These are phyloP conservation scores for Paracentrotus lividus DNA, from an alignment of 53 echinoderm and acorn worm species.

Conservation along the genomic window DNA sequence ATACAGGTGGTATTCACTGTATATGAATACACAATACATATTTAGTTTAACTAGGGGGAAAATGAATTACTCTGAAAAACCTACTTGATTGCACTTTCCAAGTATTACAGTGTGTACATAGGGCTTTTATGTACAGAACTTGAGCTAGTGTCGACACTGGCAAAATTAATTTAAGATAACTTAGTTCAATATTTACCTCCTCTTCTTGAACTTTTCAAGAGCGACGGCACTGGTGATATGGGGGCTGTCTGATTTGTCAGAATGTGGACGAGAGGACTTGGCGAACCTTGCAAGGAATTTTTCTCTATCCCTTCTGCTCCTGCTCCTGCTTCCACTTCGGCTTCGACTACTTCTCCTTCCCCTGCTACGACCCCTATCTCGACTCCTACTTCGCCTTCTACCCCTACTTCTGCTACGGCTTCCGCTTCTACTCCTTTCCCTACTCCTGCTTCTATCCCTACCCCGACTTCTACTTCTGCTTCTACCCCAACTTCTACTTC, in stretches of 20 bases:
- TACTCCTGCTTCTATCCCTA: constrained; percentile 8
- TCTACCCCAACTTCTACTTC: not conserved
- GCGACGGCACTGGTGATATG: not conserved
- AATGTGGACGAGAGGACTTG: not conserved
- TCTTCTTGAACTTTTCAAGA: not conserved
- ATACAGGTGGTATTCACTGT: too few relatives aligned
- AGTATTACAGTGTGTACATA: too few relatives aligned
- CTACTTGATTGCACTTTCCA: too few relatives aligned
- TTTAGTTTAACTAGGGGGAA: too few relatives aligned
- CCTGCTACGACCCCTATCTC: not conserved
- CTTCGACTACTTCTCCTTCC: not conserved
- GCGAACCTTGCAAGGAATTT: constrained; percentile 42
- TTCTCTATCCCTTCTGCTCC: constrained; percentile 13
- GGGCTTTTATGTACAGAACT: not conserved
- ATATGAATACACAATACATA: too few relatives aligned
- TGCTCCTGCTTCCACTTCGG: constrained; percentile 8
- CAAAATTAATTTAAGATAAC: not conserved
- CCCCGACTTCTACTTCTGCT: constrained; percentile 8
- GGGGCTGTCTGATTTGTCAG: not conserved
- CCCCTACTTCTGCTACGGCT: not conserved
- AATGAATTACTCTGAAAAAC: too few relatives aligned
- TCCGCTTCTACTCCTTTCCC: not conserved
- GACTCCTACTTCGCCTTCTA: constrained; percentile 3
- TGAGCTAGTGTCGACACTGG: not conserved
- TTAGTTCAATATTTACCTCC: not conserved